A percentile compares a stretch with the other conserved stretches of the same genome.
phyloP scores from a whole-genome alignment of 2,113 vertebrate species.

The Rhinolophus sinicus region DNA sequence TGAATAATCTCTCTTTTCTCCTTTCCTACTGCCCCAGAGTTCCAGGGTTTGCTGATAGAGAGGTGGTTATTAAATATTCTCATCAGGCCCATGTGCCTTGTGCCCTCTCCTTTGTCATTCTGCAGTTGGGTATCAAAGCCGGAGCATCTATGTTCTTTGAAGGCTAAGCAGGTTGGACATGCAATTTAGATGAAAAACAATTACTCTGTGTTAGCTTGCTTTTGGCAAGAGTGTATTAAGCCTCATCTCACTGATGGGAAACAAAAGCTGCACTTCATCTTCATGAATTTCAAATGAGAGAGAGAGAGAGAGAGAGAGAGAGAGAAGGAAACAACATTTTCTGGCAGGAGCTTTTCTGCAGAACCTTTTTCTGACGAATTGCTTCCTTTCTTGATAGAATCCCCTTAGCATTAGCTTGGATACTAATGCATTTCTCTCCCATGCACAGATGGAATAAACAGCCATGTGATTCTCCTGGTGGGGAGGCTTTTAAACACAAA shows the following conservation, averaged over 20 bases:
- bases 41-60: constrained; percentile 61
- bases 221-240: constrained; percentile 84
- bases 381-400: constrained; percentile 65
- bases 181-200: constrained; percentile 87
- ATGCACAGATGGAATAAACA: constrained; percentile 5
- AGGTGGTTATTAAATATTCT: constrained; percentile 80
- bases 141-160: constrained; percentile 82
- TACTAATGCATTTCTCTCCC: background rate
- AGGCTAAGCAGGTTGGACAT: constrained; percentile 84
- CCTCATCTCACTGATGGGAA: constrained; percentile 82
- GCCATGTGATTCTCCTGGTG: background rate
- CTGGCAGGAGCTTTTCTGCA: constrained; percentile 74
- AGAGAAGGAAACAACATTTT: constrained; percentile 48
- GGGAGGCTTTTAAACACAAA: constrained; percentile 40
- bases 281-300: constrained; percentile 86
- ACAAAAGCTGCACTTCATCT: constrained; percentile 85
- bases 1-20: constrained; percentile 56
- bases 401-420: constrained; percentile 21
- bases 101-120: constrained; percentile 80
- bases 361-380: constrained; percentile 68
- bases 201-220: constrained; percentile 84
- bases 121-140: constrained; percentile 81
- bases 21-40: background rate
- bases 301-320: background rate
- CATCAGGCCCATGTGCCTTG: constrained; percentile 60